Percentiles rank a stretch among this genome's conserved stretches.
Conservation (phyloP, 1,140 invertebrate genomes). For the Leucophenga varia region DNA sequence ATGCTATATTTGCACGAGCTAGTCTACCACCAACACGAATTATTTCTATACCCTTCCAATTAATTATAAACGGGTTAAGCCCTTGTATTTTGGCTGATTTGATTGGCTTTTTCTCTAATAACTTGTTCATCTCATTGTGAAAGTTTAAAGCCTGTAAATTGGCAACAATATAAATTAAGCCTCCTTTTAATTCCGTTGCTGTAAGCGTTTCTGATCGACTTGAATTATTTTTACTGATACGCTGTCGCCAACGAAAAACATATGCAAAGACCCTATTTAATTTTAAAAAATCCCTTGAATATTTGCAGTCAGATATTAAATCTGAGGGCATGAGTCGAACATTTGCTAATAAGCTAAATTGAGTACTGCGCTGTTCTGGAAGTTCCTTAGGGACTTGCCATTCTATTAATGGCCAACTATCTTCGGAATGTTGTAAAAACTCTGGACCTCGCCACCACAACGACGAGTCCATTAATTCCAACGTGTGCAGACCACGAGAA, state of each 20-base stretch:
- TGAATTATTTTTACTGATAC: not conserved
- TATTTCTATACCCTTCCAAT: slow-evolving; percentile 1
- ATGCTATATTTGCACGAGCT: slow-evolving; percentile 2
- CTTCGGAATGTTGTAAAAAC: slow-evolving; percentile 1
- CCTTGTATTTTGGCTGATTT: slow-evolving; percentile 5
- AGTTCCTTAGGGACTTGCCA: slow-evolving; percentile 2
- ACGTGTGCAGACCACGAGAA: not conserved
- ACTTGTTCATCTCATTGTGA: not conserved
- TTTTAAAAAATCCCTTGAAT: too few species aligned
- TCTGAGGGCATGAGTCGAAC: not conserved
- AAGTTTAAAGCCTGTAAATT: slow-evolving; percentile 5
- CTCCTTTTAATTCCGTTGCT: slow-evolving; percentile 1
- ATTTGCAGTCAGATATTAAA: slow-evolving; percentile 1
- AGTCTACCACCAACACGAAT: slow-evolving; percentile 8
- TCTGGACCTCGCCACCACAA: slow-evolving; percentile 9
- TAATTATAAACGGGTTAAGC: slow-evolving; percentile 1
- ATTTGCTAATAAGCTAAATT: slow-evolving; percentile 4
- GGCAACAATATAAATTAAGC: slow-evolving; percentile 5
- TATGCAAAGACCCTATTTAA: slow-evolving; percentile 6
- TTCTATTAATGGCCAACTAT: not conserved
- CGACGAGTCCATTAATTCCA: slow-evolving; percentile 1
- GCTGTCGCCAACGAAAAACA: not conserved
- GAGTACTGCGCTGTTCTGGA: not conserved
- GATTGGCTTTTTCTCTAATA: not conserved
- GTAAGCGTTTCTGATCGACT: not conserved